Evolutionary conservation across 2,113 vertebrate genomes (phyloP), one percentile per base, ranked within the genome.

Genomic region (Electrona antarctica): DNA sequence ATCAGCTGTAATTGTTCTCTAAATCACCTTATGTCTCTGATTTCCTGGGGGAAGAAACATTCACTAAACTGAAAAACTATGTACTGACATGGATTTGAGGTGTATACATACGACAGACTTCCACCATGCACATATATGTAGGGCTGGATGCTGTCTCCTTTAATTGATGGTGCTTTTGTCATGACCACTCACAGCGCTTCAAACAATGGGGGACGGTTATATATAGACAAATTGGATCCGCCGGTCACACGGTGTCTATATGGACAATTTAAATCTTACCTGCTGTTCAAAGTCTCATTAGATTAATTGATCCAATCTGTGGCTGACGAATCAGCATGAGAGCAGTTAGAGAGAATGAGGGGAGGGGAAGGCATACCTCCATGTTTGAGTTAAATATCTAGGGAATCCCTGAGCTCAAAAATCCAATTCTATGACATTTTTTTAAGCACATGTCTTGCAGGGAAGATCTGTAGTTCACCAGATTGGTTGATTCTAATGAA

Each of bases 371-470:
- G 66, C 28, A 46, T 77, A 56, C 65, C 64, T 41, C 64, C 50
- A 41, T 82, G 80, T 78, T 79, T 69, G 71, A 80, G 73, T 77
- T 85, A 82, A 85, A 87, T 63, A 87, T 77, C 64, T 12, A 41
- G 73, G 71, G 82, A 85, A 75, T 86, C 79, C 62, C 55, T 81
- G 50, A 7, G 61, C 60, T 64, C 55, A 46, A 68, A 84, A 90
- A 90, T 85, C 81, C 74, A 85, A 87, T 80, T 81, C 74, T 54
- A 11, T 82, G 79, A 85, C 68, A 68, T 84, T 88, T 87, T 77
- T 41, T 45, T 64, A 69, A 73, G 69, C 28, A 71, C 15, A 9
- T 76, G 77, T 75, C 68, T 80, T 73, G 55, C 65, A 78, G 74
- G 65, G 64, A 72, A 72, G 46, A 68, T 9, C 54, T 74, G 67